Evolutionary conservation across 2,888 invertebrate species (phyloP).

Genomic region (Dicranocentrus wangi): DNA sequence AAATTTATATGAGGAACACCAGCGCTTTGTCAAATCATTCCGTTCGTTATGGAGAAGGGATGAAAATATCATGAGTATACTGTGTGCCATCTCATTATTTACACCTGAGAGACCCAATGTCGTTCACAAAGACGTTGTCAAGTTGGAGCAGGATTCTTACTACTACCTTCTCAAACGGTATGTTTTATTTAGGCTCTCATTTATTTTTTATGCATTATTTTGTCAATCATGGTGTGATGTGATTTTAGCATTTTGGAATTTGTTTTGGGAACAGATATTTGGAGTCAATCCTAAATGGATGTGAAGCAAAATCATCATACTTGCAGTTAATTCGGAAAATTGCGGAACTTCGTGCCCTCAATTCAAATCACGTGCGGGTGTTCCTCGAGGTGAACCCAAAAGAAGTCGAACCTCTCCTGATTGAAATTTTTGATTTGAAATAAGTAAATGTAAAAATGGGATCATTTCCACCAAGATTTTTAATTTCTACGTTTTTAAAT

Average conservation of each 20-base stretch:
- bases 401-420: conserved; percentile 91
- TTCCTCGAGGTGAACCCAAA: conserved; percentile 94
- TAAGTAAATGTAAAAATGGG: too few relatives aligned
- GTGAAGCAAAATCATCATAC: conserved; percentile 91
- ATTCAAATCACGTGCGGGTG: conserved; percentile 92
- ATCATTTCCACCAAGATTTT: too few relatives aligned
- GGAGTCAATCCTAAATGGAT: conserved; percentile 82
- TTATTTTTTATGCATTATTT: not conserved
- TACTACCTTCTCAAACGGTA: conserved; percentile 90
- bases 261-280: conserved; percentile 78
- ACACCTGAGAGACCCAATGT: conserved; percentile 87
- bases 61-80: conserved; percentile 90
- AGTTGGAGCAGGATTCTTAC: conserved; percentile 84
- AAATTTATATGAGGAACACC: conserved; percentile 90
- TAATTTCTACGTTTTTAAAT: too few relatives aligned
- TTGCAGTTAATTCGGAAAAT: conserved; percentile 92
- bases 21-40: conserved; percentile 88
- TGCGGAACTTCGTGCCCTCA: conserved; percentile 89
- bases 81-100: conserved; percentile 93
- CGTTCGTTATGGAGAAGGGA: conserved; percentile 89
- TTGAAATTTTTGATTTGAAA: conserved; percentile 96
- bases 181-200: conserved; percentile 74
- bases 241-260: too few relatives aligned
- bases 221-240: too few relatives aligned
- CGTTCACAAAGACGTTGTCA: conserved; percentile 87